Evolutionary conservation across 2,888 invertebrate genomes (phyloP).

Genomic region (Protonemura montana): DNA sequence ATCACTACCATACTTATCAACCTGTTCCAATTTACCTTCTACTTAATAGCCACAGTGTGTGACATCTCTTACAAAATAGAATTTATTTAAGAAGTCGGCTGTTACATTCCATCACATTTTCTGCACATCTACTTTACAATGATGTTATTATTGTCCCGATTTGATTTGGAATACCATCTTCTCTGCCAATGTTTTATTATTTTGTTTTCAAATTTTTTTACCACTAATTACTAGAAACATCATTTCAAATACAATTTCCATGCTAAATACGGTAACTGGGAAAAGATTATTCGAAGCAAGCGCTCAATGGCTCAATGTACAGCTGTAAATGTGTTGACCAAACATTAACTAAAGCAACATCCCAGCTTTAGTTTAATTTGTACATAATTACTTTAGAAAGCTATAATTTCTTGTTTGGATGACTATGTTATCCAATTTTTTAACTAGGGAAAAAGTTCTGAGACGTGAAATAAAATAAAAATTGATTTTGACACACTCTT

Average conservation of each 20-base stretch:
- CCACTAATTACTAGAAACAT: constrained; percentile 19
- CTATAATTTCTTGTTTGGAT: neutral
- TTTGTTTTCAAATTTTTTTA: constrained; percentile 45
- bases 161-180: constrained; percentile 45
- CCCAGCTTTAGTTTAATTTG: constrained; percentile 44
- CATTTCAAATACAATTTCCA: constrained; percentile 44
- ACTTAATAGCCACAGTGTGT: neutral
- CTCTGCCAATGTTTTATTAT: constrained; percentile 47
- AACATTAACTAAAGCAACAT: constrained; percentile 39
- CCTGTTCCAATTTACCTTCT: neutral
- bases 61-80: neutral
- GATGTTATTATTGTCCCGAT: constrained; percentile 40
- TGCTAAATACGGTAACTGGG: constrained; percentile 46
- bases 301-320: constrained; percentile 52
- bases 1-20: neutral
- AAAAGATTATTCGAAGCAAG: constrained; percentile 48
- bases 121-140: constrained; percentile 43
- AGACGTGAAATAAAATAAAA: neutral
- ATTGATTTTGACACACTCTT: constrained; percentile 43
- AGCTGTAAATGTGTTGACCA: constrained; percentile 50
- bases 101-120: constrained; percentile 45
- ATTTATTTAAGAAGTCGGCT: constrained; percentile 27
- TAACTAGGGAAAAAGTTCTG: neutral
- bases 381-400: constrained; percentile 44
- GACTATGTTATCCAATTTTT: neutral